These are phyloP conservation scores for Tyria jacobaeae DNA, from an alignment of 2,888 invertebrate genomes.

Conservation along the genomic window DNA sequence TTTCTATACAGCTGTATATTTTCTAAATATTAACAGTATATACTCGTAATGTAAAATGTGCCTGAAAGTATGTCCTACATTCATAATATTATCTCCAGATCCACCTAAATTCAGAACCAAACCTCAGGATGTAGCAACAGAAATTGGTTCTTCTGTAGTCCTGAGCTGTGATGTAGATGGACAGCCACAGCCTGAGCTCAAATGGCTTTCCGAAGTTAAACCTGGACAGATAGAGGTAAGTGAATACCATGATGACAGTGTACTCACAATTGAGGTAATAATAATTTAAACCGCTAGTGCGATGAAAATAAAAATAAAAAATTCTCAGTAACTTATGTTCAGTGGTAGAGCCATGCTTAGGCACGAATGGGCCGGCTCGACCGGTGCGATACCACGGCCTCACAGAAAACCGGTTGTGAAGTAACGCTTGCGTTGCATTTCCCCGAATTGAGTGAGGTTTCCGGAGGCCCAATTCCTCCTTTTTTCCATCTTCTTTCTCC, in stretches of 20 bases:
- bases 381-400: too few species aligned
- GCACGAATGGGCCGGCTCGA: too few species aligned
- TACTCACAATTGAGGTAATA: not conserved
- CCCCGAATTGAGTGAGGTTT: too few species aligned
- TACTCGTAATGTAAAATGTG: too few species aligned
- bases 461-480: too few species aligned
- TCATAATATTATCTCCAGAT: conserved; percentile 82
- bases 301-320: too few species aligned
- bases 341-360: too few species aligned
- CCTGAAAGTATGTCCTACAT: not conserved
- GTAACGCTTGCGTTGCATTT: too few species aligned
- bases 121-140: conserved; percentile 93
- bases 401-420: too few species aligned
- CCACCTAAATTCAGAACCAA: conserved; percentile 92
- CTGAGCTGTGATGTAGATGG: conserved; percentile 96
- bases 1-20: not conserved
- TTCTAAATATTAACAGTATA: not conserved
- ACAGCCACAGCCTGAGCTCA: conserved; percentile 94
- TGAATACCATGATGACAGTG: conserved; percentile 70
- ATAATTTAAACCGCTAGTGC: not conserved
- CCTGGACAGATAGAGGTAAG: conserved; percentile 87
- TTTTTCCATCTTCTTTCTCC: too few species aligned
- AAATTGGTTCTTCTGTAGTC: conserved; percentile 91
- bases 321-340: too few species aligned
- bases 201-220: conserved; percentile 93